These are phyloP conservation scores for Syngnathus floridae DNA, from an alignment of 2,113 vertebrate species.

Conservation along the genomic window DNA sequence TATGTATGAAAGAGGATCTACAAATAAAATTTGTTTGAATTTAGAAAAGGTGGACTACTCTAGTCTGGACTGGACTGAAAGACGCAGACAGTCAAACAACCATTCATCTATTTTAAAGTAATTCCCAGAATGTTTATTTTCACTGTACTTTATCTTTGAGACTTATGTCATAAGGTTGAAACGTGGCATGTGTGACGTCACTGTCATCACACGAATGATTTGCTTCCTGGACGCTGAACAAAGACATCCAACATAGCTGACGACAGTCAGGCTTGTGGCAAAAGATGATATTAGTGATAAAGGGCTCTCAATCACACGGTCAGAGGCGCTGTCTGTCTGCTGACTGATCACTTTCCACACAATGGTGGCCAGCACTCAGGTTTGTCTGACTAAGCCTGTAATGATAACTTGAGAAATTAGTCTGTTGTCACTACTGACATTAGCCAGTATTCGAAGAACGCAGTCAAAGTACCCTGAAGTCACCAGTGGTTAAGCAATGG, in stretches of 20 bases:
- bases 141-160: background rate
- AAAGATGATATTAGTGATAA: constrained; percentile 17
- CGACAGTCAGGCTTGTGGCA: constrained; percentile 22
- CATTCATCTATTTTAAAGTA: background rate
- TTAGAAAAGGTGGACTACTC: no score
- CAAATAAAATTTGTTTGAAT: no score
- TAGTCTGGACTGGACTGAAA: no score
- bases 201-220: constrained; percentile 40
- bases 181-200: constrained; percentile 33
- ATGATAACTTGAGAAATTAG: constrained; percentile 44
- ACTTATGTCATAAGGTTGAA: constrained; percentile 18
- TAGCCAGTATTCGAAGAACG: constrained; percentile 8
- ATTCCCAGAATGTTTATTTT: background rate
- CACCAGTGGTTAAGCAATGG: background rate
- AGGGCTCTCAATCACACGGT: constrained; percentile 29
- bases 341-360: constrained; percentile 20
- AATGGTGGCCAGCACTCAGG: constrained; percentile 28
- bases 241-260: constrained; percentile 21
- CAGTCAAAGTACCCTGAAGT: constrained; percentile 30
- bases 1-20: no score
- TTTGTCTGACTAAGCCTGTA: constrained; percentile 19
- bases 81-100: no score
- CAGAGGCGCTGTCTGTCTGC: constrained; percentile 16
- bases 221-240: constrained; percentile 27
- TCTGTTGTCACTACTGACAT: constrained; percentile 6